A percentile compares a stretch with the other conserved stretches of the same genome.
These are phyloP conservation scores for Strongylocentrotus purpuratus DNA, from an alignment of 35 echinoderm and acorn worm genomes.

Conservation along the genomic window DNA sequence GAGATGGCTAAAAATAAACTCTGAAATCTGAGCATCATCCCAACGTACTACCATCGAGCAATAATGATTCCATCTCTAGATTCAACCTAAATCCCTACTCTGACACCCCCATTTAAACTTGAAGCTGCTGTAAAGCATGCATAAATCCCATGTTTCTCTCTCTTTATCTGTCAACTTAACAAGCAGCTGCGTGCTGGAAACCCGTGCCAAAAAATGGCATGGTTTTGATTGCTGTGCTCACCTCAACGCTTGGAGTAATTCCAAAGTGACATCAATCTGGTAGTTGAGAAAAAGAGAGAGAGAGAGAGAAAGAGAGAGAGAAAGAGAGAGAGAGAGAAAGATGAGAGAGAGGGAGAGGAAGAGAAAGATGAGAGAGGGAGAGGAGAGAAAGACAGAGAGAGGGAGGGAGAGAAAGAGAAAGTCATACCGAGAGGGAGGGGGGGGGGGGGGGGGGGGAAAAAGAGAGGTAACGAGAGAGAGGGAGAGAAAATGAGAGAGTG, in stretches of 20 bases:
- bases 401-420: background rate
- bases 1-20: background rate
- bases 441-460: too few species aligned
- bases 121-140: background rate
- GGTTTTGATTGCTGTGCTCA: slow-evolving; percentile 14
- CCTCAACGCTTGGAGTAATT: slow-evolving; percentile 70
- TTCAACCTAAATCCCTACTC: background rate
- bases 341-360: background rate
- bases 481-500: too few species aligned
- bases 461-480: too few species aligned
- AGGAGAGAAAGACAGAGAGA: too few species aligned
- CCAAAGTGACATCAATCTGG: slow-evolving; percentile 67
- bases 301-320: background rate
- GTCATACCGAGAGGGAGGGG: too few species aligned
- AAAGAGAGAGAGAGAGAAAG: background rate
- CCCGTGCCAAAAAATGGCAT: background rate
- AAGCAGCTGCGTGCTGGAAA: background rate
- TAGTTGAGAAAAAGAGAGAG: background rate
- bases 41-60: background rate
- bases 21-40: background rate
- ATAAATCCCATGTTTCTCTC: background rate
- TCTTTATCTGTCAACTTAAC: background rate
- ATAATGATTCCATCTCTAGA: background rate
- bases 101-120: background rate
- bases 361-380: background rate